Evolutionary conservation across 2,797 vertebrate genomes (phyloP).

Genomic region (Enteromius argenteus): DNA sequence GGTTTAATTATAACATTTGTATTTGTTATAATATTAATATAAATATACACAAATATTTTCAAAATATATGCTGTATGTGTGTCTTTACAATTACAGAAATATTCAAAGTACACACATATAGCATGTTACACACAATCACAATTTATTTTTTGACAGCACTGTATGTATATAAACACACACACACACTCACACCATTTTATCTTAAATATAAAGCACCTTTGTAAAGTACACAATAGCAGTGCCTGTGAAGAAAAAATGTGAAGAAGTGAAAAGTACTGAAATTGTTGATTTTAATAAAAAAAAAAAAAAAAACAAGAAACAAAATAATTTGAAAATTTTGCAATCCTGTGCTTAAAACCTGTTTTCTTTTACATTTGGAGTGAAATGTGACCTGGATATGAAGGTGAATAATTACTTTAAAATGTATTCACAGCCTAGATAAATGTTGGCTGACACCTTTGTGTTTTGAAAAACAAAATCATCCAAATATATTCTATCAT

Average conservation of each 20-base stretch:
- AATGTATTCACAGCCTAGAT: background rate
- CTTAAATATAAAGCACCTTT: background rate
- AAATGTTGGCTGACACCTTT: background rate
- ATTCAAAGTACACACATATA: too few relatives aligned
- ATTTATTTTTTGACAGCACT: too few relatives aligned
- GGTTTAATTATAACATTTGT: too few relatives aligned
- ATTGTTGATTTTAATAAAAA: background rate
- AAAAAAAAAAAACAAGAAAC: too few relatives aligned
- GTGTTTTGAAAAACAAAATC: constrained; percentile 1
- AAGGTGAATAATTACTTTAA: background rate
- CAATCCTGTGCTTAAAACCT: background rate
- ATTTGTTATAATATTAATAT: too few relatives aligned
- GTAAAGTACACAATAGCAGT: background rate
- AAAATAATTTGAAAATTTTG: background rate
- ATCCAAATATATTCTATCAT: background rate
- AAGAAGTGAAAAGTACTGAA: background rate
- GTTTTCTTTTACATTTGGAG: background rate
- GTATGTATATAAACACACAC: too few relatives aligned
- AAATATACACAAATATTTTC: too few relatives aligned
- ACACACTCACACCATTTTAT: background rate
- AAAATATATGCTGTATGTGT: too few relatives aligned
- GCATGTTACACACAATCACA: too few relatives aligned
- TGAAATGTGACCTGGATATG: background rate
- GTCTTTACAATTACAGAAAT: too few relatives aligned
- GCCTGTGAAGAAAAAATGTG: too few relatives aligned